Evolutionary conservation across 2,113 vertebrate species (phyloP).

Genomic region (Dromaius novaehollandiae): DNA sequence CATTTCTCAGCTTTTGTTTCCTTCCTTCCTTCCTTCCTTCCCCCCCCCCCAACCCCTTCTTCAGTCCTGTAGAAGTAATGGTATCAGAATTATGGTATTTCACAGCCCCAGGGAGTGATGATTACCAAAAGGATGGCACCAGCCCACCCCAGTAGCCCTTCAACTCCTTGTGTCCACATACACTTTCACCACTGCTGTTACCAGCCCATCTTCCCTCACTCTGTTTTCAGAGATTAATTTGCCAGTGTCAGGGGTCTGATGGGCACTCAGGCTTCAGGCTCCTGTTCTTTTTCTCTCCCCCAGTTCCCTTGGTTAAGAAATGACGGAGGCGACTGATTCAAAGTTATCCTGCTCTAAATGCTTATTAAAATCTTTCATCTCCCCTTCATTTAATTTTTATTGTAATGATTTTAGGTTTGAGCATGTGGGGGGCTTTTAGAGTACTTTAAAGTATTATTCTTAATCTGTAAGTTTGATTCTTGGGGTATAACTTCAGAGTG

Average conservation of each 20-base stretch:
- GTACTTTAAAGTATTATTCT: background rate
- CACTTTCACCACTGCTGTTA: background rate
- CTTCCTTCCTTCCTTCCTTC: background rate
- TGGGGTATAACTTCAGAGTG: background rate
- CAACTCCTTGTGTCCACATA: accelerated
- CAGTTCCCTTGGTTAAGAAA: background rate
- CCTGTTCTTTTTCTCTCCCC: background rate
- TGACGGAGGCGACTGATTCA: background rate
- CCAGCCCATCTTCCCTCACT: accelerated
- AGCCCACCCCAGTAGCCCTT: background rate
- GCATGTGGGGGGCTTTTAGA: background rate
- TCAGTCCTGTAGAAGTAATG: background rate
- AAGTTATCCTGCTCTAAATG: background rate
- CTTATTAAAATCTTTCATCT: background rate
- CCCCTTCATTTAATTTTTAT: background rate
- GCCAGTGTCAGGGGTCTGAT: background rate
- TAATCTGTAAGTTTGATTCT: background rate
- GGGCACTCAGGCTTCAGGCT: background rate
- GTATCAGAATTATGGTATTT: background rate
- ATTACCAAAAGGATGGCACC: background rate
- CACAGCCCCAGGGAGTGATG: background rate
- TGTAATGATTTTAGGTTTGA: background rate
- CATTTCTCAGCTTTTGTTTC: background rate
- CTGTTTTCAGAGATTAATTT: background rate
- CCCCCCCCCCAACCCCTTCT: background rate